Base-by-base conservation (phyloP, 2,888 invertebrate genomes). In the Idaea aversata region DNA sequence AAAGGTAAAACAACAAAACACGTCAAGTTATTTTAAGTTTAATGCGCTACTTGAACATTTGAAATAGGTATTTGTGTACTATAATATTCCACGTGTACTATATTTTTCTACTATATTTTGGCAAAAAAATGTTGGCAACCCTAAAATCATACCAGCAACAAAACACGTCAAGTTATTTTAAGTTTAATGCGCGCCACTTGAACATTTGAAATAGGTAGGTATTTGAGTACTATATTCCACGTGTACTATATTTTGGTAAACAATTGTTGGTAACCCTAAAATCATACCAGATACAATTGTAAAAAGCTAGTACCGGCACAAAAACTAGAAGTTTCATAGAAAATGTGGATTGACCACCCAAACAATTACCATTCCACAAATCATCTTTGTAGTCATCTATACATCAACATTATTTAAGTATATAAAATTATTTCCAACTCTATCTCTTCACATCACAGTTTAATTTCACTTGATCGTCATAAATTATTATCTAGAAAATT, bases 321-420 rank as follows among this genome's bases (percentile, higher is more conserved):
- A 47, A 47, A 47, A 47, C 47, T 47, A 47, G 57, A 59, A 5
- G 57, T 38, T 10, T 15, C 61, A 61, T 6, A 36, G 61, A 34
- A 2, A 25, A 38, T 36, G 66, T 67, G 67, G 68, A 67, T 66
- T 68, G 73, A 68, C 71, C 73, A 71, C 71, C 71, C 73, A 68
- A 67, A 62, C 70, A 62, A 69, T 70, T 73, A 73, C 68, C 66
- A 67, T 66, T 71, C 71, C 66, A 70, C 69, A 71, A 71, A 68
- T 71, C 68, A 68, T 66, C 67, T 57, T 65, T 61, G 57, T 64
- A 66, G 66, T 69, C 65, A 68, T 68, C 67, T 68, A 62, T 10
- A 10, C 10, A 10, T 10, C 13, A 47, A 7, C 6, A 47, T 10
- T 10, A 5, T 47, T 47, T 7, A 38, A 38, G 6, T 5, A 13